phyloP scores from a whole-genome alignment of 2,888 invertebrate species.

The Buathra laborator region DNA sequence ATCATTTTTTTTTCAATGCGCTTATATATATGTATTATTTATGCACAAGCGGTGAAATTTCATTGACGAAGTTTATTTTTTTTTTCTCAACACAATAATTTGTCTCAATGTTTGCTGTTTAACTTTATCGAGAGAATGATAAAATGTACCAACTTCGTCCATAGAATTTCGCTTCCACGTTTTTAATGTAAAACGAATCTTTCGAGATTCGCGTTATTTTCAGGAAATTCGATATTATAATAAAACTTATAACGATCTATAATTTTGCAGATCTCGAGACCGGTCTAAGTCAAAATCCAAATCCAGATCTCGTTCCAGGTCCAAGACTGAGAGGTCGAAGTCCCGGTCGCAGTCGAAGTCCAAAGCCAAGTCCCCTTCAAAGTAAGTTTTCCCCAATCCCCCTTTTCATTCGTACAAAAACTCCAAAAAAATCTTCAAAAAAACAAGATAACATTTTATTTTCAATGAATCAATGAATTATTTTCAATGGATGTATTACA shows the following conservation, averaged over 20 bases:
- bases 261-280: conserved; percentile 88
- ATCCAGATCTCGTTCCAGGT: conserved; percentile 88
- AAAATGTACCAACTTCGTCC: no score
- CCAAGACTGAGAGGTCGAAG: conserved; percentile 86
- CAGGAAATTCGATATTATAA: conserved; percentile 64
- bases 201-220: conserved; percentile 49
- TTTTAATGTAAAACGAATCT: conserved; percentile 7
- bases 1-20: no score
- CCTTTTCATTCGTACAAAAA: no score
- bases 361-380: conserved; percentile 86
- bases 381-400: conserved; percentile 82
- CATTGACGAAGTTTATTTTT: conserved; percentile 21
- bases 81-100: neutral
- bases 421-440: neutral
- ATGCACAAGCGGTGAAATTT: neutral
- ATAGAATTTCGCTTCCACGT: neutral
- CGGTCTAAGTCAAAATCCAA: conserved; percentile 89
- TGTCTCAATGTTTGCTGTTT: no score
- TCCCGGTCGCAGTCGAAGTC: conserved; percentile 87
- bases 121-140: no score
- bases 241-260: conserved; percentile 70
- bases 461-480: neutral
- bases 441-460: neutral
- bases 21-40: neutral
- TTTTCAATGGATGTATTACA: no score